Evolutionary conservation across 1,140 invertebrate species (phyloP).

Genomic region (Eubasilissa regina): DNA sequence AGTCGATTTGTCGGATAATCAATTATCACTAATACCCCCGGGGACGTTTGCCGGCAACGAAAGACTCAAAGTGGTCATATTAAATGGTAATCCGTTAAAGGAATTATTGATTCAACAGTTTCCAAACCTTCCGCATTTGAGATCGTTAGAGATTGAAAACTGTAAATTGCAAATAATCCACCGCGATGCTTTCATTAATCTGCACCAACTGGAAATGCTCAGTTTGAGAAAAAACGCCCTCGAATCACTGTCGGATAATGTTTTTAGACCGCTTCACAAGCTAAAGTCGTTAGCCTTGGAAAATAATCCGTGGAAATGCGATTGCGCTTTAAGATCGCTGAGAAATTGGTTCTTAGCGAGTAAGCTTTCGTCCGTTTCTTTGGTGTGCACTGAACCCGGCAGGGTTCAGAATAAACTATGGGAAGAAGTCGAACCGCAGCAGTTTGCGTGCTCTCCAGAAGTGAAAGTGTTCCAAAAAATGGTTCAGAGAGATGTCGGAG

Average conservation of each 20-base stretch:
- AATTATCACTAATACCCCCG: slow-evolving; percentile 77
- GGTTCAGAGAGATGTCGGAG: slow-evolving; percentile 71
- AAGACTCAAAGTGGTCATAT: slow-evolving; percentile 78
- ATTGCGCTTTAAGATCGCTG: slow-evolving; percentile 83
- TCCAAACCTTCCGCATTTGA: slow-evolving; percentile 80
- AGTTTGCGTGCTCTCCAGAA: slow-evolving; percentile 84
- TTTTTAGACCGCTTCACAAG: slow-evolving; percentile 77
- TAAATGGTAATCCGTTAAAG: slow-evolving; percentile 82
- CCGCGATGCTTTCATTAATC: slow-evolving; percentile 79
- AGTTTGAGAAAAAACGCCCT: slow-evolving; percentile 81
- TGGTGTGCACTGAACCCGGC: slow-evolving; percentile 76
- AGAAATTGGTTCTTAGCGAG: slow-evolving; percentile 80
- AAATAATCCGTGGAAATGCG: slow-evolving; percentile 87
- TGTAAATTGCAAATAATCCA: slow-evolving; percentile 83
- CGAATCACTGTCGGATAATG: slow-evolving; percentile 76
- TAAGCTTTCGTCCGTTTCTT: slow-evolving; percentile 75
- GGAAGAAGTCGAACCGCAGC: slow-evolving; percentile 77
- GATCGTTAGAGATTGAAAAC: slow-evolving; percentile 82
- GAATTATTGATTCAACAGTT: slow-evolving; percentile 80
- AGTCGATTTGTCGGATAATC: slow-evolving; percentile 87
- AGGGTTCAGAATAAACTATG: slow-evolving; percentile 75
- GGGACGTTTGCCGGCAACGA: slow-evolving; percentile 85
- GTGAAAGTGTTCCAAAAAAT: slow-evolving; percentile 73
- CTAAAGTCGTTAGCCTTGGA: slow-evolving; percentile 82
- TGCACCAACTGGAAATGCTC: slow-evolving; percentile 79